These are phyloP conservation scores for Calliphora vomitoria DNA, from an alignment of 2,888 invertebrate species.

Conservation along the genomic window DNA sequence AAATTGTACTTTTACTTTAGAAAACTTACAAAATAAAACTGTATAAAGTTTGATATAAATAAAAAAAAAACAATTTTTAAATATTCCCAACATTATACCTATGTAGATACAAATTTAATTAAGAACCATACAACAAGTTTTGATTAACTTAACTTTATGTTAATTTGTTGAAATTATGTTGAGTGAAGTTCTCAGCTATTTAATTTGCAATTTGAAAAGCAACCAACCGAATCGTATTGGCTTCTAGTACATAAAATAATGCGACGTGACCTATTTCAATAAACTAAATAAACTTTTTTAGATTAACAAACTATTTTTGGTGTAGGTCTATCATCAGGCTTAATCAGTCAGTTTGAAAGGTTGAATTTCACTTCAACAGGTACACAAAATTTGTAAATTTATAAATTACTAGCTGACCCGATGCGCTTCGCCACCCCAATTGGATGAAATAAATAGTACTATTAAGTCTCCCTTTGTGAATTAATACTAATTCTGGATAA, in stretches of 20 bases:
- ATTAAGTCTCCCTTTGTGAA: no score
- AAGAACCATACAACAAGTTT: no score
- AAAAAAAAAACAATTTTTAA: background rate
- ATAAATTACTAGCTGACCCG: no score
- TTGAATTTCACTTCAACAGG: background rate
- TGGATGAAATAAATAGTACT: no score
- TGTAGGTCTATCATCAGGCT: background rate
- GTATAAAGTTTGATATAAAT: background rate
- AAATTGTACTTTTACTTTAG: background rate
- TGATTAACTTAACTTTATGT: background rate
- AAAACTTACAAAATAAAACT: background rate
- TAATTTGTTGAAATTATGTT: background rate
- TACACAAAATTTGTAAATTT: no score
- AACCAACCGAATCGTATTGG: background rate
- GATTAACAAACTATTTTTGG: background rate
- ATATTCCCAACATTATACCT: background rate
- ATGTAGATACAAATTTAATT: no score
- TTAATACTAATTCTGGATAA: no score
- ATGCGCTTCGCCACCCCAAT: no score
- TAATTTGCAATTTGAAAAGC: background rate
- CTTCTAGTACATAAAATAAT: background rate
- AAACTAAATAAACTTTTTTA: background rate
- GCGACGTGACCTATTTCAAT: background rate
- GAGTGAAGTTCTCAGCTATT: background rate
- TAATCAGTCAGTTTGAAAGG: background rate